phyloP scores from a whole-genome alignment of 2,797 vertebrate genomes.

The Rallus crepitans region DNA sequence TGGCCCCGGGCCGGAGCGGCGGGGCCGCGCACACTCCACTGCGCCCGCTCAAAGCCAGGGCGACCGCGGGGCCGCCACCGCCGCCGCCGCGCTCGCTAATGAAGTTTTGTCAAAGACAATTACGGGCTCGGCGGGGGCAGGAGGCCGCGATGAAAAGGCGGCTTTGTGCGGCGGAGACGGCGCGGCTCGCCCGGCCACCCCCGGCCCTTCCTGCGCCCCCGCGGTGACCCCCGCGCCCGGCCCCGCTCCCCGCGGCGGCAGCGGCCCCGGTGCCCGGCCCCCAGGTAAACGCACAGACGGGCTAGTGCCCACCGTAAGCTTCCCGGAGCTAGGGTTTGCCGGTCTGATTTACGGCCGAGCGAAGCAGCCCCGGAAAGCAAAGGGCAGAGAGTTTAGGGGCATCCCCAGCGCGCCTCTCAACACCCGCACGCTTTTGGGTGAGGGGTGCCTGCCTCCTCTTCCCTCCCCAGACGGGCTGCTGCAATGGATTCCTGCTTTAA shows the following conservation, averaged over 20 bases:
- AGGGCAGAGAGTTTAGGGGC: neutral
- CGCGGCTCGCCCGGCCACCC: constrained; percentile 71
- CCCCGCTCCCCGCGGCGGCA: constrained; percentile 2
- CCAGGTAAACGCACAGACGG: neutral
- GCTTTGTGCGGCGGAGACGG: constrained; percentile 84
- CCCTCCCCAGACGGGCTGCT: neutral
- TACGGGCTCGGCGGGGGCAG: constrained; percentile 80
- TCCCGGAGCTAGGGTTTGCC: neutral
- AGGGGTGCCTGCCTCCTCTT: neutral
- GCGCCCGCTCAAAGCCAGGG: constrained; percentile 89
- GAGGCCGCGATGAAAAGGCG: constrained; percentile 85
- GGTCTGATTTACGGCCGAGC: fast-evolving
- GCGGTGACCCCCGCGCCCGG: constrained; percentile 75
- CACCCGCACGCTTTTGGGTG: fast-evolving
- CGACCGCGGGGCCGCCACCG: constrained; percentile 83
- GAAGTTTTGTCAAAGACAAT: constrained; percentile 92
- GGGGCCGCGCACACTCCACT: constrained; percentile 89
- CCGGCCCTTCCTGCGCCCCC: constrained; percentile 80
- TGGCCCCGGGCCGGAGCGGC: constrained; percentile 82
- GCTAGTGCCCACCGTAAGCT: fast-evolving
- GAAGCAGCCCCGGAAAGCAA: no score
- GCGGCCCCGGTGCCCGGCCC: neutral
- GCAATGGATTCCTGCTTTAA: neutral
- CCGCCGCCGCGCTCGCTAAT: constrained; percentile 88
- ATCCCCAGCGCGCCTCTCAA: neutral